Evolutionary conservation across 1,140 invertebrate species (phyloP).

Genomic region (Agrypnia vestita): DNA sequence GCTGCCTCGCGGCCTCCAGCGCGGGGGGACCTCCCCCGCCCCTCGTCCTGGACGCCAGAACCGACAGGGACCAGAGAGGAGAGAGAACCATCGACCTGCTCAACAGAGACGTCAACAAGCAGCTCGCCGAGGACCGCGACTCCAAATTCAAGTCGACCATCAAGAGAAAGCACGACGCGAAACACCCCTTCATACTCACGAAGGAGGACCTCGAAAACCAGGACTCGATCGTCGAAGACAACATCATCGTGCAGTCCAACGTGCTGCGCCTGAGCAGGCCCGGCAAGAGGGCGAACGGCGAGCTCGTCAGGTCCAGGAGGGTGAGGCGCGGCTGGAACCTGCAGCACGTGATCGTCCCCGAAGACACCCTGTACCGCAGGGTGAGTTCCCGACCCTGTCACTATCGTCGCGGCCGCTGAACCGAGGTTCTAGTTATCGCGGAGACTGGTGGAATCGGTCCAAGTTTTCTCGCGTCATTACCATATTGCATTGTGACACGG

Average conservation of each 20-base stretch:
- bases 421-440: neutral
- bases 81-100: slow-evolving; percentile 20
- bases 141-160: slow-evolving; percentile 12
- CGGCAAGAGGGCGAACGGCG: slow-evolving; percentile 60
- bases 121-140: slow-evolving; percentile 9
- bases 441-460: slow-evolving; percentile 7
- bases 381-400: slow-evolving; percentile 20
- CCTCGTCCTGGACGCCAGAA: slow-evolving; percentile 23
- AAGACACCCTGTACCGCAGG: slow-evolving; percentile 61
- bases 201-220: slow-evolving; percentile 63
- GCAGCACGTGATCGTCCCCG: slow-evolving; percentile 71
- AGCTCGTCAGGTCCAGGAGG: slow-evolving; percentile 62
- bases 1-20: slow-evolving; percentile 10
- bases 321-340: slow-evolving; percentile 71
- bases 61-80: neutral
- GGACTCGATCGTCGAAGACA: slow-evolving; percentile 67
- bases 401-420: slow-evolving; percentile 34
- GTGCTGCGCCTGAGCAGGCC: slow-evolving; percentile 67
- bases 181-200: slow-evolving; percentile 57
- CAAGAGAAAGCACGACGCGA: slow-evolving; percentile 55
- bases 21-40: neutral
- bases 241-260: slow-evolving; percentile 70
- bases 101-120: slow-evolving; percentile 19
- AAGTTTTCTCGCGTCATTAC: slow-evolving; percentile 1
- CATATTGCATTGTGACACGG: neutral